Base-by-base conservation (phyloP, 1,140 invertebrate species). In the Drosophila tani region DNA sequence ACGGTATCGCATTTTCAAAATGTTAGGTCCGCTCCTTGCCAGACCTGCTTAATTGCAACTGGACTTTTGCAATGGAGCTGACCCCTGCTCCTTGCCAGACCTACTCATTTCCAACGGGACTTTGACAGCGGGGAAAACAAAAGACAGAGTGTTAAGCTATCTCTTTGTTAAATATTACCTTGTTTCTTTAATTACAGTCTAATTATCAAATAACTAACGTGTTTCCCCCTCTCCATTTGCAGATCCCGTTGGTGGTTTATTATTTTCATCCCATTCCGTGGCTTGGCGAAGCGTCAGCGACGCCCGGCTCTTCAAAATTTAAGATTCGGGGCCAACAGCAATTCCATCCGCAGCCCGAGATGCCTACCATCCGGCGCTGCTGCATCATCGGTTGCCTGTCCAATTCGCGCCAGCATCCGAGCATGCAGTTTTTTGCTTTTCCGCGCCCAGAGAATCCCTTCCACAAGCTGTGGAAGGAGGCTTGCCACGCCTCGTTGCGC, bases 401-500 rank as follows among this genome's bases (percentile, higher is more conserved):
- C 17, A 92, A 92, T 58, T 92, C 91, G 11, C 59, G 91, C 2
- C 91, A 92, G 56, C 84, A 83, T 53, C 91, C 88, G 27, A 90
- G 80, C 53, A 82, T 92, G 68, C 91, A 92, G 71, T 92, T 92
- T 75, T 92, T 92, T 19, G 88, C 91, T 6, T 92, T 92, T 46
- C 91, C 91, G 2, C 71, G 85, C 1, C 91, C 91, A 1, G 91
- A 92, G 50, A 92, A 91, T 55, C 91, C 91, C 2, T 91, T 91
- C 35, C 85, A 87, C 41, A 87, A 88, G 57, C 56, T 92, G 5
- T 92, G 91, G 91, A 92, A 87, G 38, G 85, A 92, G 57, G 91
- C 91, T 0, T 92, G 91, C 49, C 91, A 92, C 49, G 91, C 91
- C 38, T 92, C 91, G 0, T 35, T 92, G 55, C 75, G 85, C 2